Conservation (phyloP, 2,888 invertebrate species). For the Eupithecia exiguata region DNA sequence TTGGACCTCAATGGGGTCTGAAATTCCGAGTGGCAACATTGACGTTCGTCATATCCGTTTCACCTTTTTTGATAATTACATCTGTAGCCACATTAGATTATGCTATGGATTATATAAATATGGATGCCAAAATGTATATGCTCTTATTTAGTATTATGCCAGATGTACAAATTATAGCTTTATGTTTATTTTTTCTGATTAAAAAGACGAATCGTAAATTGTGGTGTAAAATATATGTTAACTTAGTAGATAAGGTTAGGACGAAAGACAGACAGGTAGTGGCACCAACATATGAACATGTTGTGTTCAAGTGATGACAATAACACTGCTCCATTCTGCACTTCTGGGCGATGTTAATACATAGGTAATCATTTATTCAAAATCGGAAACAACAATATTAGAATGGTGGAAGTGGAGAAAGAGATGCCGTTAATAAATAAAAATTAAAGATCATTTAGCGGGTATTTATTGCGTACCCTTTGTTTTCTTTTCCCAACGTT, state of each 20-base stretch:
- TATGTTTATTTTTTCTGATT: not conserved
- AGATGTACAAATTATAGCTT: not conserved
- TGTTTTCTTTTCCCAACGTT: too few species aligned
- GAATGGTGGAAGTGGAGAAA: too few species aligned
- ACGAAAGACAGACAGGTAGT: too few species aligned
- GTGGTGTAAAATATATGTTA: not conserved
- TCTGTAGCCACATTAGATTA: not conserved
- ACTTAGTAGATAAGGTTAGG: not conserved
- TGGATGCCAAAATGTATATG: not conserved
- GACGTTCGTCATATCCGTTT: not conserved
- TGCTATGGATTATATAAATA: not conserved
- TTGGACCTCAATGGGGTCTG: not conserved
- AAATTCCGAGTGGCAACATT: constrained; percentile 10
- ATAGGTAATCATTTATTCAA: too few species aligned
- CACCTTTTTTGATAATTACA: not conserved
- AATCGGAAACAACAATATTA: too few species aligned
- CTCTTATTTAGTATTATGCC: not conserved
- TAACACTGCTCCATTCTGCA: not conserved
- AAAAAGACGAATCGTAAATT: not conserved
- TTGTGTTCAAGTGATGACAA: not conserved
- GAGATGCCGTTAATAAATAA: too few species aligned
- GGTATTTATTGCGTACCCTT: too few species aligned
- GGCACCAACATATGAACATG: not conserved
- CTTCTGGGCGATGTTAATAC: not conserved
- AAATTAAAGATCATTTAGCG: too few species aligned